phyloP scores from a whole-genome alignment of 1,140 invertebrate genomes.

The Aradophagus sp. region DNA sequence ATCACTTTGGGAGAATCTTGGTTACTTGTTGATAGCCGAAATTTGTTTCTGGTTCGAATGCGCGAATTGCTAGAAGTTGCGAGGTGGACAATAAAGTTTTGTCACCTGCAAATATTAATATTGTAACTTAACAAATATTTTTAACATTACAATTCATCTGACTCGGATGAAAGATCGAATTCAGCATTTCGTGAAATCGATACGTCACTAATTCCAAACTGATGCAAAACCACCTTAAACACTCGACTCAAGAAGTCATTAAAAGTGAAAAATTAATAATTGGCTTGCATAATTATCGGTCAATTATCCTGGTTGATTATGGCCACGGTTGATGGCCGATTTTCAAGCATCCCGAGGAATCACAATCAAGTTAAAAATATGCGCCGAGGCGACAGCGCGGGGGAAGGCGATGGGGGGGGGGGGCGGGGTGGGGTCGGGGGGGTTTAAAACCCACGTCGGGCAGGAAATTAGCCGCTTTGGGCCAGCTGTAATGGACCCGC shows the following conservation, averaged over 20 bases:
- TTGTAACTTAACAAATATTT: no score
- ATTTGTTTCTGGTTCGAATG: no score
- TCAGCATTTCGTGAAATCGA: no score
- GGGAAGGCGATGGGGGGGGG: conserved; percentile 50
- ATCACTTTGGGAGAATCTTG: no score
- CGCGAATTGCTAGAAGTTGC: no score
- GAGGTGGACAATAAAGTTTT: no score
- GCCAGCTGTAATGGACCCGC: conserved; percentile 74
- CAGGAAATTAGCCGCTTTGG: conserved; percentile 76
- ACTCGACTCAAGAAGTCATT: conserved; percentile 15
- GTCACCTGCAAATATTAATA: no score
- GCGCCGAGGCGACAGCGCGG: conserved; percentile 48
- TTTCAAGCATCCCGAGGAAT: conserved; percentile 31
- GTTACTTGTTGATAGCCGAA: no score
- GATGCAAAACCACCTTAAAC: no score
- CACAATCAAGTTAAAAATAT: conserved; percentile 40
- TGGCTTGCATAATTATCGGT: conserved; percentile 43
- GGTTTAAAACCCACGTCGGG: conserved; percentile 76
- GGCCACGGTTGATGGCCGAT: conserved; percentile 14
- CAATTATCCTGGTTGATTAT: conserved; percentile 45
- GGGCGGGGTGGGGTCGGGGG: conserved; percentile 49
- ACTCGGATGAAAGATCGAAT: no score
- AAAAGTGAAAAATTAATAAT: conserved; percentile 40
- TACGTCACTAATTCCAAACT: no score
- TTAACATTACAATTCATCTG: no score